Evolutionary conservation across 2,888 invertebrate genomes (phyloP).

Genomic region (Tachina grossa): DNA sequence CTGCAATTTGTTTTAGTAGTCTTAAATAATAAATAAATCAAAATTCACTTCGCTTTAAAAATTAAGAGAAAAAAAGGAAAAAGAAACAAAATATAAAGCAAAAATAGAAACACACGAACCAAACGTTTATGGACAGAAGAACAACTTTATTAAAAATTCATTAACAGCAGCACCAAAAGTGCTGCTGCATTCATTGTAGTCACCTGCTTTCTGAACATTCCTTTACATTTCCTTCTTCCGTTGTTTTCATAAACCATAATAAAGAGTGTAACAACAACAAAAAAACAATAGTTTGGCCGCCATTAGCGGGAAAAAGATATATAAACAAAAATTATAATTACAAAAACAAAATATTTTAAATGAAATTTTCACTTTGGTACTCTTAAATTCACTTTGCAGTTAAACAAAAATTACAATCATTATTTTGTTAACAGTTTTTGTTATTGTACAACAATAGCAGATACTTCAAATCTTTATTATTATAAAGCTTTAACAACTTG

Average conservation of each 20-base stretch:
- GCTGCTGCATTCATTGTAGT: conserved; percentile 2
- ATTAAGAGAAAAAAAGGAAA: not conserved
- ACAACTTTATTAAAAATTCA: conserved; percentile 38
- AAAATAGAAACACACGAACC: not conserved
- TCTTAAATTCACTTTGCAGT: conserved; percentile 39
- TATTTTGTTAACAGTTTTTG: not conserved
- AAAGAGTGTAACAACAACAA: not conserved
- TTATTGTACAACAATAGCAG: not conserved
- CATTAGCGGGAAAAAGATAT: not conserved
- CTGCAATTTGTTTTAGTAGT: conserved; percentile 24
- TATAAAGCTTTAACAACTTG: not conserved
- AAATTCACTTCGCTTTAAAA: conserved; percentile 5
- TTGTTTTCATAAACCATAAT: not conserved
- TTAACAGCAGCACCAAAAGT: not conserved
- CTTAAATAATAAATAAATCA: conserved; percentile 43
- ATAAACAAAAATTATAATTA: not conserved
- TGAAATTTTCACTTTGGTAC: conserved; percentile 10
- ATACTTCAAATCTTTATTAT: not conserved
- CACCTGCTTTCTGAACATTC: not conserved
- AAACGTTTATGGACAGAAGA: conserved; percentile 9
- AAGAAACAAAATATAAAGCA: not conserved
- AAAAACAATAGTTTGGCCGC: not conserved
- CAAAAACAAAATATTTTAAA: conserved; percentile 7
- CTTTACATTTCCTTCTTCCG: conserved; percentile 22
- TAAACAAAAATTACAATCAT: not conserved